Conservation (phyloP, 2,888 invertebrate species). For the Sarcophaga caerulescens region DNA sequence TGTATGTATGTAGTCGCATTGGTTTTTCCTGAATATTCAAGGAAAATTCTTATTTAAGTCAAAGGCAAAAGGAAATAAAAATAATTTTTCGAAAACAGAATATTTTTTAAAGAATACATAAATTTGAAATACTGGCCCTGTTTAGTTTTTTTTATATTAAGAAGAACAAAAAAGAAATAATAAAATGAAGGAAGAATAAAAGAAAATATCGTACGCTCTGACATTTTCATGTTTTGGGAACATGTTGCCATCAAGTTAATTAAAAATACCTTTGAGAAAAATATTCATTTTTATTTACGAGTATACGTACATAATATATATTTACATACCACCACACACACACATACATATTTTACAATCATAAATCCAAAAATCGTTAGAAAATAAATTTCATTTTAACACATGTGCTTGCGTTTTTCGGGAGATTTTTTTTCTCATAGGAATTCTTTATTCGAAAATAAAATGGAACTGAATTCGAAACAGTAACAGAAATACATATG, state of each 20-base stretch:
- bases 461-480: constrained; percentile 14
- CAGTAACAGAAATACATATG: not conserved
- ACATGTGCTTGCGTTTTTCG: not conserved
- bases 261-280: constrained; percentile 58
- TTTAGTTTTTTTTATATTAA: too few relatives aligned
- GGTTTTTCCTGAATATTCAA: too few relatives aligned
- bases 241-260: constrained; percentile 57
- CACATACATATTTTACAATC: constrained; percentile 35
- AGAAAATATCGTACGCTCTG: not conserved
- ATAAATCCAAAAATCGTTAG: constrained; percentile 38
- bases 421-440: not conserved
- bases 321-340: not conserved
- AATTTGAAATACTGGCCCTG: not conserved
- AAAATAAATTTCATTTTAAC: constrained; percentile 23
- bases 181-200: not conserved
- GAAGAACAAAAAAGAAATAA: too few relatives aligned
- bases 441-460: not conserved
- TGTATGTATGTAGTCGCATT: too few relatives aligned
- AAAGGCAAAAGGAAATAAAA: not conserved
- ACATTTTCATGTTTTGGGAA: constrained; percentile 3
- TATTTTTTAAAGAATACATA: not conserved
- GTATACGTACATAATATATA: not conserved
- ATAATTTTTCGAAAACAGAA: too few relatives aligned
- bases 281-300: constrained; percentile 11
- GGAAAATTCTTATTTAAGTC: not conserved